Evolutionary conservation across 1,140 invertebrate genomes (phyloP).

Genomic region (Drosophila seguyi): DNA sequence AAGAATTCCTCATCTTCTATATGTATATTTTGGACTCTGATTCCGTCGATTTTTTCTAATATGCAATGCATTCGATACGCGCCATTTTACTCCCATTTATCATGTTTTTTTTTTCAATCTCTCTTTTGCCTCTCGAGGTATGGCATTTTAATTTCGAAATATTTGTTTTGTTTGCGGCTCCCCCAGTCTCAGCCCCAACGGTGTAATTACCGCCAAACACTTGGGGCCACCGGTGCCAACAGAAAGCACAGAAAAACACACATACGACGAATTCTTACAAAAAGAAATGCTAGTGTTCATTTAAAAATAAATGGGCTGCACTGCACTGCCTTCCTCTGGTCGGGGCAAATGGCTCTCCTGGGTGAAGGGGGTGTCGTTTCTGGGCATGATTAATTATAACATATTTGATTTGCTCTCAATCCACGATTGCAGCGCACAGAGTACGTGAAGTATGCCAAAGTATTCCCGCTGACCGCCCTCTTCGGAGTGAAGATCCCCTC

Average conservation of each 20-base stretch:
- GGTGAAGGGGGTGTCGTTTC: conserved; percentile 5
- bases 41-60: conserved; percentile 11
- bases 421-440: conserved; percentile 94
- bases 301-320: conserved; percentile 58
- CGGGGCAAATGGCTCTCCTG: conserved; percentile 25
- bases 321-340: conserved; percentile 20
- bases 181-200: conserved; percentile 18
- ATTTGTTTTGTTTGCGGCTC: conserved; percentile 46
- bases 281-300: conserved; percentile 36
- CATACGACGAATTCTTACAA: conserved; percentile 22
- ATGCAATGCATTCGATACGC: conserved; percentile 38
- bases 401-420: conserved; percentile 84
- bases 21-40: neutral
- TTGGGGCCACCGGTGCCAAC: conserved; percentile 62
- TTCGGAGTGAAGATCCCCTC: conserved; percentile 95
- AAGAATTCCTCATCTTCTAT: neutral
- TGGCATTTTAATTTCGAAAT: conserved; percentile 58
- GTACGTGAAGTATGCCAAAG: conserved; percentile 98
- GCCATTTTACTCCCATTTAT: conserved; percentile 52
- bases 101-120: conserved; percentile 40
- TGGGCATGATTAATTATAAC: conserved; percentile 52
- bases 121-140: conserved; percentile 16
- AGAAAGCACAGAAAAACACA: conserved; percentile 30
- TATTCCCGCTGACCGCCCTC: conserved; percentile 94
- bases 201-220: conserved; percentile 73